phyloP scores from a whole-genome alignment of 2,797 vertebrate genomes.

The Nannoperca australis region DNA sequence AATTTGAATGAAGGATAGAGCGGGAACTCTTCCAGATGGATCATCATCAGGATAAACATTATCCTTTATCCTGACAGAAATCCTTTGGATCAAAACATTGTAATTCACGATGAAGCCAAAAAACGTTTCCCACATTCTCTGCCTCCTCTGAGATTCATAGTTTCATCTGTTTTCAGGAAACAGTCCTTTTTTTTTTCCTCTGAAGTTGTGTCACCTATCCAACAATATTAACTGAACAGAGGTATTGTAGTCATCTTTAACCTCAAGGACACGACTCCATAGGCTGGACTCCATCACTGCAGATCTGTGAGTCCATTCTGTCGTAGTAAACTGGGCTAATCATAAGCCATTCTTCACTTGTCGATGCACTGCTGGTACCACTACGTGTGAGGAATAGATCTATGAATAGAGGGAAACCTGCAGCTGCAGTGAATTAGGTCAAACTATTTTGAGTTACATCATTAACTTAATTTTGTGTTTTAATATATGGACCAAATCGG shows the following conservation, averaged over 20 bases:
- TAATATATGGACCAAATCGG: conserved; percentile 13
- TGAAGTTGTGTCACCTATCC: conserved; percentile 26
- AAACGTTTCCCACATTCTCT: conserved; percentile 22
- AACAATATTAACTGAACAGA: conserved; percentile 18
- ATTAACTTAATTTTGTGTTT: conserved; percentile 42
- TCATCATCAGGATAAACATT: conserved; percentile 56
- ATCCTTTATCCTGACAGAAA: conserved; percentile 49
- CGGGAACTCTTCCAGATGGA: conserved; percentile 51
- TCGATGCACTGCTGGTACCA: conserved; percentile 8
- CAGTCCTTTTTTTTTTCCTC: conserved; percentile 45
- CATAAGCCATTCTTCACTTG: conserved; percentile 19
- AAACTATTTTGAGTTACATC: conserved; percentile 51
- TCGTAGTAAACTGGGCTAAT: conserved; percentile 1
- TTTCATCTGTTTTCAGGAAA: conserved; percentile 46
- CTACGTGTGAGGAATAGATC: conserved; percentile 19
- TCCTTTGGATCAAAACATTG: conserved; percentile 38
- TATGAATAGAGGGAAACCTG: conserved; percentile 44
- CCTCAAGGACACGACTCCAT: background rate
- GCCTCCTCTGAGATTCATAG: conserved; percentile 31
- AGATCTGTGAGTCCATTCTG: conserved; percentile 38
- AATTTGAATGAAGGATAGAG: conserved; percentile 27
- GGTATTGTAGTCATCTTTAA: background rate
- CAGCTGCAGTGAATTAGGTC: conserved; percentile 53
- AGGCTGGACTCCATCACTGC: background rate
- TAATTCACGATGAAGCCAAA: conserved; percentile 36